These are phyloP conservation scores for Alca torda DNA, from an alignment of 2,797 vertebrate genomes.

Conservation along the genomic window DNA sequence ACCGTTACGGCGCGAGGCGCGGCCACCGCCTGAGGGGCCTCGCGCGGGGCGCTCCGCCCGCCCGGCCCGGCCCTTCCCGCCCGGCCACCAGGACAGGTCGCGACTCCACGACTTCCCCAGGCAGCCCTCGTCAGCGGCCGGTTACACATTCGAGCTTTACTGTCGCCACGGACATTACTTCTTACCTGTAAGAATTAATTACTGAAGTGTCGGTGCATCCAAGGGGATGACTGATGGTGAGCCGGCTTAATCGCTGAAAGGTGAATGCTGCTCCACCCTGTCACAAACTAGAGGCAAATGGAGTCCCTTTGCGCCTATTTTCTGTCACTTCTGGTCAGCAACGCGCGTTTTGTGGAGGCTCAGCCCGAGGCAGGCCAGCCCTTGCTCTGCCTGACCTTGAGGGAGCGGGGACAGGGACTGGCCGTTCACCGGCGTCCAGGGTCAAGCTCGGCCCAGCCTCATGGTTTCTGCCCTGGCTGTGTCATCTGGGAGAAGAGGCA, in stretches of 20 bases:
- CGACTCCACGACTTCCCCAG: no score
- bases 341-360: fast-evolving
- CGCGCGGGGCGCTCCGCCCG: no score
- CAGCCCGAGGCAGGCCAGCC: fast-evolving
- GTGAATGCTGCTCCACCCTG: background rate
- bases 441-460: fast-evolving
- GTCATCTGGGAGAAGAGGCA: background rate
- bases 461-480: background rate
- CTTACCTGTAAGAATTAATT: background rate
- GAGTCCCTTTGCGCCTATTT: background rate
- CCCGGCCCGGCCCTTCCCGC: background rate
- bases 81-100: background rate
- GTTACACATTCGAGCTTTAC: background rate
- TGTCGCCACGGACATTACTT: fast-evolving
- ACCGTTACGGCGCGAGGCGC: background rate
- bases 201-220: background rate
- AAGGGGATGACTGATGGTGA: background rate
- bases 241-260: background rate
- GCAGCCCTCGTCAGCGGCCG: background rate
- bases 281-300: background rate
- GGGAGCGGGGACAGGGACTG: fast-evolving
- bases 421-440: fast-evolving
- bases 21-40: background rate
- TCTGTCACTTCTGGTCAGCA: background rate
- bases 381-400: fast-evolving